Conservation (phyloP, 2,113 vertebrate species). For the Meles meles region DNA sequence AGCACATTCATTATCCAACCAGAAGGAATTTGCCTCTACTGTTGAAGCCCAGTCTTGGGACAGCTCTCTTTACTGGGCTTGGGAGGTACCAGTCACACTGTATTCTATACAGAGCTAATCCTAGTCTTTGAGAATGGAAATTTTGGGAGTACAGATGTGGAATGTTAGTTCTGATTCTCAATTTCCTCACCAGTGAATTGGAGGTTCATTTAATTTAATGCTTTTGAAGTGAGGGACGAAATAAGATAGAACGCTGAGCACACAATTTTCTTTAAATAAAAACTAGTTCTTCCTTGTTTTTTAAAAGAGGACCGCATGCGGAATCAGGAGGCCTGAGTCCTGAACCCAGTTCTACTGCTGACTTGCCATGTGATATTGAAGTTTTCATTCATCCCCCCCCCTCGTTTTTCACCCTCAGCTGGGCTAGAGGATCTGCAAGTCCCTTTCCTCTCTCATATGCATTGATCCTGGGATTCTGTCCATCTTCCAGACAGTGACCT, state of each 20-base stretch:
- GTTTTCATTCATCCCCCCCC: not conserved
- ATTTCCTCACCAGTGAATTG: not conserved
- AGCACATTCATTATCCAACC: not conserved
- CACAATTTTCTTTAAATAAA: not conserved
- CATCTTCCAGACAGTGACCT: not conserved
- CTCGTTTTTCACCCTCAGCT: not conserved
- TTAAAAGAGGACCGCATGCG: not conserved
- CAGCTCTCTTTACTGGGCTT: not conserved
- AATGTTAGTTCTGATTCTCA: not conserved
- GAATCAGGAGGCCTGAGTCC: not conserved
- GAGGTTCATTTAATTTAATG: not conserved
- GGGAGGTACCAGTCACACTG: not conserved
- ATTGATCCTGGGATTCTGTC: not conserved
- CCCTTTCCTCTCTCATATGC: not conserved
- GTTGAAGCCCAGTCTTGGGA: not conserved
- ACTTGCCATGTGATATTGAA: not conserved
- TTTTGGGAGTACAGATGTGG: not conserved
- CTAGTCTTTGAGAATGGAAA: not conserved
- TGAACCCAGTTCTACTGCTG: not conserved
- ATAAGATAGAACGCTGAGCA: not conserved
- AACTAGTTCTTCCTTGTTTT: not conserved
- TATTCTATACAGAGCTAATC: not conserved
- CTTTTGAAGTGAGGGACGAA: constrained; percentile 4
- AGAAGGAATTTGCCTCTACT: not conserved
- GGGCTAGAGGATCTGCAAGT: not conserved